Evolutionary conservation across 1,140 invertebrate genomes (phyloP), one percentile per base, ranked within the genome.

Genomic region (Drosophila serrata): DNA sequence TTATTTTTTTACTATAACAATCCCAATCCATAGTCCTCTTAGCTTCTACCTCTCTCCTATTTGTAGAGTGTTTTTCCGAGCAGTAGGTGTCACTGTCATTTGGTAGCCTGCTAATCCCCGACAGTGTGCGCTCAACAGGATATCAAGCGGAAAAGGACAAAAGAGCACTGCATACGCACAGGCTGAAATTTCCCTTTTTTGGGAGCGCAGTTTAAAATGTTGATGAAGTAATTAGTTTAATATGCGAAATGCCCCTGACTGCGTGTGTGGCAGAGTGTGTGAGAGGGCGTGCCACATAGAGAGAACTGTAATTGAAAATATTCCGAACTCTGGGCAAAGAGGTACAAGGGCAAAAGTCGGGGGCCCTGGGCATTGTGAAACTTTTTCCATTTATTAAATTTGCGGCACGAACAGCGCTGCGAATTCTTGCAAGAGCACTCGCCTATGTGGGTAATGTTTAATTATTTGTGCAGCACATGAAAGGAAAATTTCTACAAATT

Each of bases 191-290:
- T 60, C 60, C 49, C 56, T 55, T 53, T 56, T 57, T n/a, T 60
- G 17, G 49, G 61, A 45, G 58, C 69, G 31, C 58, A 69, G 69
- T 60, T 76, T 80, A 84, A 88, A 88, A 88, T 88, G 80, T 88
- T 88, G 85, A 88, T 90, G 73, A 84, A 90, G 85, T 90, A 88
- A 88, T 88, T 88, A 88, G 81, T 88, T 78, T 77, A 69, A 82
- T 88, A 82, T 88, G 84, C 56, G 67, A 59, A 57, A 73, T 76
- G 56, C 42, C 48, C 19, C 35, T 29, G 22, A 59, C 40, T 55
- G 51, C 8, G 29, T 64, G 39, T 27, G 53, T 60, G 17, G 17
- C 48, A 5, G 45, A 2, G 49, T 57, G 55, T 60, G 60, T 64
- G 33, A 13, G 24, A 48, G 59, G 70, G 56, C 62, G 61, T 70